Evolutionary conservation across 2,797 vertebrate species (phyloP), one percentile per base, ranked within the genome.

Genomic region (Tolypeutes matacus): DNA sequence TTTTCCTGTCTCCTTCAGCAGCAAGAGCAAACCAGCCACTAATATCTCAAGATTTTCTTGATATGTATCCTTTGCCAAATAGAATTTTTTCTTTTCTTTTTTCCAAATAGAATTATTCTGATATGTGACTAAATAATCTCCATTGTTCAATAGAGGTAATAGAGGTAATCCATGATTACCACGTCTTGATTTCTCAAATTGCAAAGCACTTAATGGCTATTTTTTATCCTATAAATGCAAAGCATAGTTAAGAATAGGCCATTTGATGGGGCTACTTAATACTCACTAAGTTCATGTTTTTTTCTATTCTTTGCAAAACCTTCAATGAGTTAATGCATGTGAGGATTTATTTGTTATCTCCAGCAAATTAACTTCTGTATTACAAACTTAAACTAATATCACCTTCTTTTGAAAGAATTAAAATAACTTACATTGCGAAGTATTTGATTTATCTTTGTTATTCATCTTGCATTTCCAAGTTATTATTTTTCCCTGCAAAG

Each of bases 51-150:
- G 29, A n/a, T 62, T 39, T 60, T 76, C 83, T 73, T 42, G 42
- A 11, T 27, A 58, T 73, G 27, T 70, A 31, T 72, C 34, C 17
- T 76, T 88, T 89, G 83, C 46, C 53, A 86, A 95, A 70, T 53
- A 91, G 17, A 95, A 86, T 60, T 94, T 46, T 46, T 46, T 46
- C 46, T 46, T 11, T 46, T 46, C 46, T 46, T 46, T 46, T 46
- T 46, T 46, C 46, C 60, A 86, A 95, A 70, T 53, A 91, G 21
- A 95, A 86, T 60, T 94, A 92, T 82, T 82, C 56, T 53, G n/a
- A n/a, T 39, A 85, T 39, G 10, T 77, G 73, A 86, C 34, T 82
- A 90, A 83, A 81, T 53, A 69, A 15, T 58, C 27, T 72, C 39
- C 25, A 87, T 31, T 89, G 56, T 29, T 96, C 67, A 27, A 31